Evolutionary conservation across 2,888 invertebrate species (phyloP), one percentile per base, ranked within the genome.

Genomic region (Argyresthia albistria): DNA sequence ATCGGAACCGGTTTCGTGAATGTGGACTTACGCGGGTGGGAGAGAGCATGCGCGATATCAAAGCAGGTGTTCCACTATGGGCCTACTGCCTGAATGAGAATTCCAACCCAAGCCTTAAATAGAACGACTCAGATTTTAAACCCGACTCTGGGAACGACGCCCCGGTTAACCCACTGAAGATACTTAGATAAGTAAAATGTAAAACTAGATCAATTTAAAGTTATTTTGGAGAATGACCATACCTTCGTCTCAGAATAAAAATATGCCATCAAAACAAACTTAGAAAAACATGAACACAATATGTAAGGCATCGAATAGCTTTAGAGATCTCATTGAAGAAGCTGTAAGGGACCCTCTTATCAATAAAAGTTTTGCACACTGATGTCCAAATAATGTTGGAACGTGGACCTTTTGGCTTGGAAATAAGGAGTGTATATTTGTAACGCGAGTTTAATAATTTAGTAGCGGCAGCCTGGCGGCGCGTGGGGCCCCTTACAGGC

Each of bases 401-500:
- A 51, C 35, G 11, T 14, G 45, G n/a, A 51, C 51, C 51, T 50
- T 50, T 43, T 50, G 35, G 15, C n/a, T 12, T 12, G 8, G 36
- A 14, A 51, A 51, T 36, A 51, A 36, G 51, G 36, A 35, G 37
- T 15, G 35, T 43, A 66, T 76, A 77, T 76, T 73, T 78, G 78
- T 84, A 83, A 83, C 76, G 76, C 66, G 69, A 76, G 77, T 83
- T 87, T 87, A 86, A 87, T 87, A 84, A 80, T 86, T 81, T 80
- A 87, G 75, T 65, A 72, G 75, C 64, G 54, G 59, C 65, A 69
- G 70, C 65, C 66, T 51, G 61, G 60, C 67, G 67, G 52, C 50
- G 47, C 53, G 50, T 15, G 35, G 56, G 53, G 73, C 73, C 79
- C 80, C 78, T 76, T 67, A 62, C 71, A 70, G 68, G 70, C 69